Evolutionary conservation across 1,140 invertebrate genomes (phyloP).

Genomic region (Trichonephila clavipes): DNA sequence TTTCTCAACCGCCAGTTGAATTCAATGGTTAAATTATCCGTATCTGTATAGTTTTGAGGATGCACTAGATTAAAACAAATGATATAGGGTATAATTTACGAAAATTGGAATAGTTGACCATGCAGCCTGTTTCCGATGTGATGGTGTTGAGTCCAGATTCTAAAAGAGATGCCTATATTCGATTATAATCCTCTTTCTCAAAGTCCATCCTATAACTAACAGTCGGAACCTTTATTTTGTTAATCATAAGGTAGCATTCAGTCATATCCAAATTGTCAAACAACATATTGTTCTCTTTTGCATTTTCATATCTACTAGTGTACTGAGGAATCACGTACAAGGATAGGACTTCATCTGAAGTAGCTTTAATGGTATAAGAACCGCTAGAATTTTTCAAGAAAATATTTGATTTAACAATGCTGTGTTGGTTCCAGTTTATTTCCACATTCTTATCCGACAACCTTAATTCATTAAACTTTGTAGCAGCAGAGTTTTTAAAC

Average conservation of each 20-base stretch:
- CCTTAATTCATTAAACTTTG: conserved; percentile 29
- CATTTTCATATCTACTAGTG: conserved; percentile 34
- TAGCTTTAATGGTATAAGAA: conserved; percentile 1
- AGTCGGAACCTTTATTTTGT: conserved; percentile 47
- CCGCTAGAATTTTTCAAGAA: conserved; percentile 20
- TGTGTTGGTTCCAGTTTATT: conserved; percentile 25
- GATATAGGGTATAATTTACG: neutral
- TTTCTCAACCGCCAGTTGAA: conserved; percentile 34
- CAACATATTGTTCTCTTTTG: no score
- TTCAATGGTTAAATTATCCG: conserved; percentile 14
- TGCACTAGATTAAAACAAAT: conserved; percentile 33
- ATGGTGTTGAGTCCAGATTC: conserved; percentile 9
- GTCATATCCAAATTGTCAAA: conserved; percentile 62
- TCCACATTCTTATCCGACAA: neutral
- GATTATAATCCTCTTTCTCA: neutral
- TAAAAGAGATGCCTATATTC: conserved; percentile 7
- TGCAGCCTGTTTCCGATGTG: neutral
- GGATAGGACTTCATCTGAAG: conserved; percentile 45
- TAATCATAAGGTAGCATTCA: conserved; percentile 34
- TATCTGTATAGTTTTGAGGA: conserved; percentile 25
- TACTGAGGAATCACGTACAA: conserved; percentile 40
- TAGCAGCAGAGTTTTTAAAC: neutral
- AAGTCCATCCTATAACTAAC: conserved; percentile 57
- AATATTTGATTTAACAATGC: conserved; percentile 46
- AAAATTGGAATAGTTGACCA: conserved; percentile 10